These are phyloP conservation scores for Lithobates sylvaticus DNA, from an alignment of 2,797 vertebrate species.

Conservation along the genomic window DNA sequence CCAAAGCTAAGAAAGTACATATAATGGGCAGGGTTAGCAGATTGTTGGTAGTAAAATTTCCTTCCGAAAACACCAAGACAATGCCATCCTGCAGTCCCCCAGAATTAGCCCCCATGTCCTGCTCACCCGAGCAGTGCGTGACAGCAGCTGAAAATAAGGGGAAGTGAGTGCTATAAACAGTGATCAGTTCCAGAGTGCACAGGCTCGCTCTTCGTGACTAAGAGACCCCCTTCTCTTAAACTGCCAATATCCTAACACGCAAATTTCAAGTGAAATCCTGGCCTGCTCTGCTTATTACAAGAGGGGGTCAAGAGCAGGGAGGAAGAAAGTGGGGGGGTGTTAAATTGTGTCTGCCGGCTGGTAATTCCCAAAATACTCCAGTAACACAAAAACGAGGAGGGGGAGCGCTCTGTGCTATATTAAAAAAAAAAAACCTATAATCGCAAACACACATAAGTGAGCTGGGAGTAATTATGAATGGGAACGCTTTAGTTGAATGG, in stretches of 20 bases:
- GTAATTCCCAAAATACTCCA: conserved; percentile 41
- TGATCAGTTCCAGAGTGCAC: conserved; percentile 84
- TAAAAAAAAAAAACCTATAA: conserved; percentile 54
- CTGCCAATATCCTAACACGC: conserved; percentile 72
- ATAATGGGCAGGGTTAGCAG: conserved; percentile 65
- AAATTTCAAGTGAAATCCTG: conserved; percentile 71
- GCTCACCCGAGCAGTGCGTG: conserved; percentile 78
- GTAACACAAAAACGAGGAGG: not conserved
- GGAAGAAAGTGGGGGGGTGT: conserved; percentile 24
- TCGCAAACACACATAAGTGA: conserved; percentile 80
- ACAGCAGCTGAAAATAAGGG: conserved; percentile 86
- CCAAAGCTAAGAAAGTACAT: not conserved
- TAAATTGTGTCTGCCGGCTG: conserved; percentile 24
- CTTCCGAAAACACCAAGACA: conserved; percentile 25
- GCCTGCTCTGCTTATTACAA: conserved; percentile 72
- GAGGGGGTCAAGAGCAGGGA: conserved; percentile 22
- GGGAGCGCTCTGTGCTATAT: conserved; percentile 4
- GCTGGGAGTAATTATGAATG: conserved; percentile 83
- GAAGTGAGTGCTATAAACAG: conserved; percentile 88
- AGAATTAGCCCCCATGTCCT: conserved; percentile 39
- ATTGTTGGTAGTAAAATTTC: conserved; percentile 49
- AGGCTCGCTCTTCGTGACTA: conserved; percentile 70
- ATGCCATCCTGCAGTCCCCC: conserved; percentile 28
- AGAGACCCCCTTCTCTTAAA: conserved; percentile 66
- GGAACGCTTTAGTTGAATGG: conserved; percentile 73